Conservation (phyloP, 1,140 invertebrate genomes). For the Chironomus tepperi region DNA sequence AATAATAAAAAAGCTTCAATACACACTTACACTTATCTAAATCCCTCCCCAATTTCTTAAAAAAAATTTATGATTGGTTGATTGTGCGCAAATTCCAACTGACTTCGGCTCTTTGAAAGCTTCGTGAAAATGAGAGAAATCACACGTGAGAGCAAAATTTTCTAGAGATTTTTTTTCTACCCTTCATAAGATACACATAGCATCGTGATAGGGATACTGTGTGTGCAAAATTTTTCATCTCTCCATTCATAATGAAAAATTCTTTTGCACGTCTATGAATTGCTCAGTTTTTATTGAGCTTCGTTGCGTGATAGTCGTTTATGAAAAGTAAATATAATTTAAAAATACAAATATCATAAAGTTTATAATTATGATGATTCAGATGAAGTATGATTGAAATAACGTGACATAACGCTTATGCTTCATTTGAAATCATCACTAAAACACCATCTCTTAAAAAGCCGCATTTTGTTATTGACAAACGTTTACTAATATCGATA, state of each 20-base stretch:
- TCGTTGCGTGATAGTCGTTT: conserved; percentile 19
- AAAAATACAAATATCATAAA: conserved; percentile 20
- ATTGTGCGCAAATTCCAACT: not conserved
- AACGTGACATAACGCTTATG: not conserved
- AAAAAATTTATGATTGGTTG: not conserved
- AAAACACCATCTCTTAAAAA: no score
- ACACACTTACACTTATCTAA: conserved; percentile 9
- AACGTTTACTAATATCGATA: no score
- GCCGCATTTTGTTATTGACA: no score
- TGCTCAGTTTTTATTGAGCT: conserved; percentile 23
- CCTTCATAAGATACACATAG: no score
- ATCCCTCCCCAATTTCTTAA: not conserved
- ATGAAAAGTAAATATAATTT: conserved; percentile 24
- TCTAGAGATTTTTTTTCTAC: not conserved
- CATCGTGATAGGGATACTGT: not conserved
- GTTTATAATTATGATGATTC: conserved; percentile 20
- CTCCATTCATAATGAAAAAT: not conserved
- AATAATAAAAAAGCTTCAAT: conserved; percentile 14
- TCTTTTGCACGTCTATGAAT: conserved; percentile 8
- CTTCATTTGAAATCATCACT: not conserved
- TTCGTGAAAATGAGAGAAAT: conserved; percentile 22
- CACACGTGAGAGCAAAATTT: not conserved
- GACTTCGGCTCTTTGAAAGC: not conserved
- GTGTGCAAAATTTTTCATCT: not conserved
- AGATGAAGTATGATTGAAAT: not conserved